Conservation (phyloP, 2,888 invertebrate genomes). For the Dichetophora obliterata region DNA sequence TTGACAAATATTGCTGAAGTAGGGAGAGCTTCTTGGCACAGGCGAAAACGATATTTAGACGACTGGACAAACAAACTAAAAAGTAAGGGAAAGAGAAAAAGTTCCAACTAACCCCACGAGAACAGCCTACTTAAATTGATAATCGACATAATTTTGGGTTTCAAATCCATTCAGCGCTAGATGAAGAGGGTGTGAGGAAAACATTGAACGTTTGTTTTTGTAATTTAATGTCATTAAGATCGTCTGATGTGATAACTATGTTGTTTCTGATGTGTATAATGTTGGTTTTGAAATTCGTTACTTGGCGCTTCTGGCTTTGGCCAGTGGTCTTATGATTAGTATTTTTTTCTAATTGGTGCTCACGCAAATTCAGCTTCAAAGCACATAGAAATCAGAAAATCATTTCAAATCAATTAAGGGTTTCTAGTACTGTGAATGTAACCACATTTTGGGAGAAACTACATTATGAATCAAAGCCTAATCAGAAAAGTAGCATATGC, state of each 20-base stretch:
- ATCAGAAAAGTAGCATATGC: not conserved
- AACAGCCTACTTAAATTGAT: constrained; percentile 69
- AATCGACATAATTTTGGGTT: constrained; percentile 69
- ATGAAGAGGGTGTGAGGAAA: constrained; percentile 45
- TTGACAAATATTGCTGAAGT: constrained; percentile 64
- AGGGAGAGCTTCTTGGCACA: constrained; percentile 40
- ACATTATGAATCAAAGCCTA: not conserved
- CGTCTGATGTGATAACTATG: constrained; percentile 53
- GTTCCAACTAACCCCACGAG: constrained; percentile 41
- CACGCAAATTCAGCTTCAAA: not conserved
- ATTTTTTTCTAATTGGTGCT: not conserved
- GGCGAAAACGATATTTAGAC: constrained; percentile 30
- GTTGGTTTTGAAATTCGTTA: not conserved
- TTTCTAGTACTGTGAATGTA: not conserved
- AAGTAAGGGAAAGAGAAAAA: not conserved
- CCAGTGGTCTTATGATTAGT: not conserved
- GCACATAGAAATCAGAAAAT: not conserved
- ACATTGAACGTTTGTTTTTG: constrained; percentile 62
- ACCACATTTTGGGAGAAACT: not conserved
- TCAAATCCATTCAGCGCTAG: constrained; percentile 35
- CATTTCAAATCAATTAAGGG: not conserved
- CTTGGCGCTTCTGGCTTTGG: not conserved
- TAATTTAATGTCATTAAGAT: constrained; percentile 70
- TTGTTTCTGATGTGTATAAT: too few species aligned
- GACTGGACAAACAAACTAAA: not conserved